These are phyloP conservation scores for Willisornis vidua DNA, from an alignment of 2,113 vertebrate species.

Conservation along the genomic window DNA sequence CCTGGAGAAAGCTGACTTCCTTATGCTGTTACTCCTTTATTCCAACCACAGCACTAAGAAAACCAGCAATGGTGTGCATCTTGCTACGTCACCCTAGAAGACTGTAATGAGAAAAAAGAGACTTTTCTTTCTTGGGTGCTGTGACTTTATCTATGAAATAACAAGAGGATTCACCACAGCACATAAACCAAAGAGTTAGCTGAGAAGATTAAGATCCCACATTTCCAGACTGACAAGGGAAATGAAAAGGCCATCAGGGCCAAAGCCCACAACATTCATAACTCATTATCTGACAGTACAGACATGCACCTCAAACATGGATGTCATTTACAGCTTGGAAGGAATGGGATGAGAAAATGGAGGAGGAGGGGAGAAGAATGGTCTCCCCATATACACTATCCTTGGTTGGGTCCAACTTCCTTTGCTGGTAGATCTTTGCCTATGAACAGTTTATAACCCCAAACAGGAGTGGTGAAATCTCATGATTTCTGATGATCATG, in stretches of 20 bases:
- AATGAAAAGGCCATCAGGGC: not conserved
- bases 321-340: not conserved
- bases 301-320: not conserved
- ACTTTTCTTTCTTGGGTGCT: not conserved
- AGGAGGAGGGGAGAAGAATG: not conserved
- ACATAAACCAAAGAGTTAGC: not conserved
- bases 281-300: not conserved
- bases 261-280: not conserved
- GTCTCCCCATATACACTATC: not conserved
- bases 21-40: not conserved
- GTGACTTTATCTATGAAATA: not conserved
- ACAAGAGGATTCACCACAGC: not conserved
- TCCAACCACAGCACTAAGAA: not conserved
- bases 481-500: not conserved
- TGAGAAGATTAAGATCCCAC: not conserved
- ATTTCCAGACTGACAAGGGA: not conserved
- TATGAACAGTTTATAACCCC: not conserved
- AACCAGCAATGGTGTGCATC: not conserved
- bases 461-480: not conserved
- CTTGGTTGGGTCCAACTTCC: not conserved
- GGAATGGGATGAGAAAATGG: not conserved
- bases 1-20: not conserved
- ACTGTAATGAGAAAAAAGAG: not conserved
- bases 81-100: not conserved
- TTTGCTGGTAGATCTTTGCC: not conserved